A percentile compares a stretch with the other conserved stretches of the same genome.
These are phyloP conservation scores for Pteromalus puparum DNA, from an alignment of 1,140 invertebrate genomes.

Conservation along the genomic window DNA sequence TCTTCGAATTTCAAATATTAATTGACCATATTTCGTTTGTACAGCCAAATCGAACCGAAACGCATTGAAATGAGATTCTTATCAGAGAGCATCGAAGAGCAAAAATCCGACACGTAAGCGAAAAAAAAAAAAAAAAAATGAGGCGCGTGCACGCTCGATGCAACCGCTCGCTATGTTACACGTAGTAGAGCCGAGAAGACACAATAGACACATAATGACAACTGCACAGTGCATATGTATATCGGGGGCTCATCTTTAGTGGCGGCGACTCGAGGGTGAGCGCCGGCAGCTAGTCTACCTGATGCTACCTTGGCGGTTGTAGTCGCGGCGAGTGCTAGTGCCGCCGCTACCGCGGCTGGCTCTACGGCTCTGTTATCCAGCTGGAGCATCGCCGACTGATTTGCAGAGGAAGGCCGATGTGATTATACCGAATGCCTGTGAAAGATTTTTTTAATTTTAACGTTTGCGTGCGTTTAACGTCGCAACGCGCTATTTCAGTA, in stretches of 20 bases:
- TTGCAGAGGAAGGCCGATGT: conserved; percentile 66
- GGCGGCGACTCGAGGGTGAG: background rate
- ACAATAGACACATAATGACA: background rate
- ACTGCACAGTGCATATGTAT: too few relatives aligned
- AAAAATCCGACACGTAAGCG: too few relatives aligned
- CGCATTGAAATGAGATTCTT: too few relatives aligned
- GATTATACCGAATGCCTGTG: conserved; percentile 67
- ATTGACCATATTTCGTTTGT: too few relatives aligned
- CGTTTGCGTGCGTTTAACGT: too few relatives aligned
- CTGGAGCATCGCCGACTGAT: background rate
- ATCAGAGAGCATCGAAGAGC: too few relatives aligned
- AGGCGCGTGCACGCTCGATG: background rate
- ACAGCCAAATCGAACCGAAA: too few relatives aligned
- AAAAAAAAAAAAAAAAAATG: background rate
- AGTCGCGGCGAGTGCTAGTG: background rate
- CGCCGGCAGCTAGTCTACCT: conserved; percentile 20
- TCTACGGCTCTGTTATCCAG: conserved; percentile 33
- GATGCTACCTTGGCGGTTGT: conserved; percentile 4
- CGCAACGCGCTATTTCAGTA: too few relatives aligned
- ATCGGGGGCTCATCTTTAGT: background rate
- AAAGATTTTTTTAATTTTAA: too few relatives aligned
- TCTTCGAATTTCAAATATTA: too few relatives aligned
- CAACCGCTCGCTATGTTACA: too few relatives aligned
- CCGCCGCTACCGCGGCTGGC: conserved; percentile 33
- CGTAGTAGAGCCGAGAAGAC: background rate